phyloP scores from a whole-genome alignment of 2,797 vertebrate genomes.

The Pipistrellus kuhlii region DNA sequence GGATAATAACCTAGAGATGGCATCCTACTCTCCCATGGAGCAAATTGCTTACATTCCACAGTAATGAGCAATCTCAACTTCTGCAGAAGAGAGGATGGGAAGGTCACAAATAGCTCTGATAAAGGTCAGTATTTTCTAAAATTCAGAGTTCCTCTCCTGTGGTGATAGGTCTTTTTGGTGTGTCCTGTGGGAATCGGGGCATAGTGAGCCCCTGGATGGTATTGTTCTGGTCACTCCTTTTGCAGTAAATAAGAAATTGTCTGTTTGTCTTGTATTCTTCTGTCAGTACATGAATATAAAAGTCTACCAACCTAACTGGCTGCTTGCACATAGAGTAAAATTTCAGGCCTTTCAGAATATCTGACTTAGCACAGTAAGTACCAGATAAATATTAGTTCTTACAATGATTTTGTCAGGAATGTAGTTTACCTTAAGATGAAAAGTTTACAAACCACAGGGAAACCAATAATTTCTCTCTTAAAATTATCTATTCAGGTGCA shows the following conservation, averaged over 20 bases:
- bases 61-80: background rate
- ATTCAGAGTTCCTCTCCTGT: background rate
- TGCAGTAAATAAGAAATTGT: background rate
- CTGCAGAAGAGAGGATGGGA: background rate
- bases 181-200: background rate
- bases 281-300: background rate
- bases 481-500: background rate
- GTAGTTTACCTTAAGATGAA: background rate
- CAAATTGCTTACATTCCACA: background rate
- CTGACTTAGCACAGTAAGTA: background rate
- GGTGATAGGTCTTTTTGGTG: background rate
- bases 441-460: background rate
- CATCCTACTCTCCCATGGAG: background rate
- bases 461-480: background rate
- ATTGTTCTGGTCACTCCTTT: background rate
- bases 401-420: background rate
- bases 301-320: background rate
- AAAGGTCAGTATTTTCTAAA: conserved; percentile 23
- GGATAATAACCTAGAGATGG: background rate
- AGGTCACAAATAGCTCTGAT: background rate
- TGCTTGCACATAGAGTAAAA: background rate
- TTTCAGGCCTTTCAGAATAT: background rate
- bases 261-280: background rate
- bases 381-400: background rate
- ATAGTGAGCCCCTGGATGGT: background rate